Evolutionary conservation across 2,113 vertebrate species (phyloP).

Genomic region (Tychaedon coryphoeus): DNA sequence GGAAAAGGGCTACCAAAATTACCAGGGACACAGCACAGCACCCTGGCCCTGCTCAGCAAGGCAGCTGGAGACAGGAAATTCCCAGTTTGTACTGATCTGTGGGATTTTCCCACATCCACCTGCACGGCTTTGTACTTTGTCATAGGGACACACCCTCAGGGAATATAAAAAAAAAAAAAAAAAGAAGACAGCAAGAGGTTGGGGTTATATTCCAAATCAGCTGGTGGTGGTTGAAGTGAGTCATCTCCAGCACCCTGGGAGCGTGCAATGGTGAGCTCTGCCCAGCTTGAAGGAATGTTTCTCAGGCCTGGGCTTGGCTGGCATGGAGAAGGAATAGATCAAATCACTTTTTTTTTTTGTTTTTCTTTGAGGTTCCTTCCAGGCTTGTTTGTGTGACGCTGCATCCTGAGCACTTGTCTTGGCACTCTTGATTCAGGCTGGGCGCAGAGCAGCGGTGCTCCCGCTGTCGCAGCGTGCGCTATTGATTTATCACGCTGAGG

Average conservation of each 20-base stretch:
- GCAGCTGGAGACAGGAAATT: background rate
- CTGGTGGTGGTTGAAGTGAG: background rate
- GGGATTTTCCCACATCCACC: background rate
- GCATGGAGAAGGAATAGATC: background rate
- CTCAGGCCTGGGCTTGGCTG: background rate
- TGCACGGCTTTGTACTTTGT: background rate
- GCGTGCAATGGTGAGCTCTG: background rate
- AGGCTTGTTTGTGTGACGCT: background rate
- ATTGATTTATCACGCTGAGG: background rate
- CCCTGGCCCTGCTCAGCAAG: background rate
- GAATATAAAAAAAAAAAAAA: background rate
- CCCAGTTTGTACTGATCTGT: background rate
- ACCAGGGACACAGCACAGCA: background rate
- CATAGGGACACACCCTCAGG: background rate
- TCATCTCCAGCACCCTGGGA: background rate
- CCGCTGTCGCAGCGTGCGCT: background rate
- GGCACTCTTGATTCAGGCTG: background rate
- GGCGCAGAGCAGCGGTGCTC: background rate
- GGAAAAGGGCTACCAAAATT: background rate
- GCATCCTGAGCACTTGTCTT: background rate
- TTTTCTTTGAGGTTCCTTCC: background rate
- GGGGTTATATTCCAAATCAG: background rate
- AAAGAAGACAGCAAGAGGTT: rapidly evolving
- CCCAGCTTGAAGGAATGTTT: background rate
- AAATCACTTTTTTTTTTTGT: background rate